phyloP scores from a whole-genome alignment of 2,797 vertebrate genomes.

The Peromyscus eremicus region DNA sequence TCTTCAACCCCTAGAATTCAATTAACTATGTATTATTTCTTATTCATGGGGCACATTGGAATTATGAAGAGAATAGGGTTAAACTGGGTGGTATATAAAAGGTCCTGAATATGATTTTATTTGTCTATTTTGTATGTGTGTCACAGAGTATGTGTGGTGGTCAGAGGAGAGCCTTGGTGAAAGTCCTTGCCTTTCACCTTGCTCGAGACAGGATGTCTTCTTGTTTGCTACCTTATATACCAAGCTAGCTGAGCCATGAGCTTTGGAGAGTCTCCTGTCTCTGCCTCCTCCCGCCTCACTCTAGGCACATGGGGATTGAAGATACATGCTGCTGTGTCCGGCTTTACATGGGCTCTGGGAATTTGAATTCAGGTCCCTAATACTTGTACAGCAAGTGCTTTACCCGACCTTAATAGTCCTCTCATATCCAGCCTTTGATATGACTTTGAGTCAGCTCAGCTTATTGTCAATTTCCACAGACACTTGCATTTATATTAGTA shows the following conservation, averaged over 20 bases:
- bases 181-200: background rate
- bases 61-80: constrained; percentile 25
- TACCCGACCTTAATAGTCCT: too few species aligned
- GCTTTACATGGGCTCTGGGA: background rate
- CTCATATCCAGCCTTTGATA: background rate
- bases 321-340: background rate
- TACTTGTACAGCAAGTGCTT: background rate
- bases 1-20: constrained; percentile 59
- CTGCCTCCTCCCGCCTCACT: background rate
- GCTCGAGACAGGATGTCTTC: background rate
- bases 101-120: background rate
- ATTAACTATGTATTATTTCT: constrained; percentile 64
- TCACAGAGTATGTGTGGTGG: background rate
- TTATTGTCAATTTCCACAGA: background rate
- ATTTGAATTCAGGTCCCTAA: background rate
- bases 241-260: background rate
- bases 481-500: background rate
- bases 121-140: background rate
- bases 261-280: background rate
- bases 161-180: background rate
- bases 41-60: constrained; percentile 60
- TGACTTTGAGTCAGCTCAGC: background rate
- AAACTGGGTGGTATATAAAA: background rate
- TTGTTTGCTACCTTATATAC: too few species aligned
- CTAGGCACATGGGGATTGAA: background rate